Base-by-base conservation (phyloP, 2,797 vertebrate genomes). In the Tragopan temminckii region DNA sequence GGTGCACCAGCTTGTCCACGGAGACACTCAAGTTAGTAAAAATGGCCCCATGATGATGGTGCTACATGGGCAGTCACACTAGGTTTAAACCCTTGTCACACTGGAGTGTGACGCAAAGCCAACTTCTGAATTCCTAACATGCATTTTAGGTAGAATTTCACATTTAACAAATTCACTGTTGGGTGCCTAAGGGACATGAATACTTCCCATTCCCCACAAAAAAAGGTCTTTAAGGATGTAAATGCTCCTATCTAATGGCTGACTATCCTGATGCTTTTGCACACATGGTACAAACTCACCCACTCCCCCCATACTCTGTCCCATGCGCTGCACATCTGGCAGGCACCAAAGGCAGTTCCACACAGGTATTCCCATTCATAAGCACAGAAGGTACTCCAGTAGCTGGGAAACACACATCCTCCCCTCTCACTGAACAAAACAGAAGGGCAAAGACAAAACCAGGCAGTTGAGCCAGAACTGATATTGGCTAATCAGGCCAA, bases 211-310 rank as follows among this genome's bases (percentile, higher is more conserved):
- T 94, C 93, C 66, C 72, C 83, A 83, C 18, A 75, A 69, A 83
- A 83, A 91, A 78, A 80, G 4, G 9, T 38, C 36, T 85, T 75
- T 31, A 75, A 62, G 83, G 58, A 68, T 85, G 80, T 70, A 89
- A 88, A 80, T 42, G 58, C 24, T 87, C 31, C 67, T 53, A 80
- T 45, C 35, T 68, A 77, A 79, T 13, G 13, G 40, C 72, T 94
- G 89, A 80, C 88, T 80, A 71, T 19, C 69, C 72, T 85, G 69
- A 61, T 13, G 18, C 66, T 89, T 91, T 80, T 80, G 48, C 36
- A 74, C 46, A 79, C 52, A 62, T 29, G 52, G 67, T 69, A 64
- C 25, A 74, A 83, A 71, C 31, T 16, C n/a, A 31, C 31, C 52
- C 72, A 90, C 78, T 86, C 29, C 33, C 45, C 40, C 25, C 13